Base-by-base conservation (phyloP, 2,113 vertebrate species). In the Nibea coibor region DNA sequence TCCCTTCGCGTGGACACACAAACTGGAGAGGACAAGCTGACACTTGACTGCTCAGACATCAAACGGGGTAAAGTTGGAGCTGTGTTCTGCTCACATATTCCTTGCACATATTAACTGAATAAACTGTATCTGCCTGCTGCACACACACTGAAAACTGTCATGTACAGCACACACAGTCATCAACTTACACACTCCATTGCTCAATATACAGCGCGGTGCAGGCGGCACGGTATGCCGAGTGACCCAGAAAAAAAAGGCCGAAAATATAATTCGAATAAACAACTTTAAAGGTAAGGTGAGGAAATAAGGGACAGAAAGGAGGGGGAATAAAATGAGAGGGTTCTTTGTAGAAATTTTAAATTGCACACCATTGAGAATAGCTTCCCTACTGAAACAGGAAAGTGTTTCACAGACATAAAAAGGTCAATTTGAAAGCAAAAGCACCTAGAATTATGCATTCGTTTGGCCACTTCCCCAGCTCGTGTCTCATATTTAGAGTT, bases 231-330 rank as follows among this genome's bases (percentile, higher is more conserved):
- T 62, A 65, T 62, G 78, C 22, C 4, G 42, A 77, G 67, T 74
- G 86, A 93, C 90, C 87, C 84, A 47, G 80, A 89, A 90, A 89
- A 89, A 89, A 51, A 63, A 64, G 28, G 63, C n/a, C 10, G 4
- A n/a, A 77, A 74, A 70, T 45, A 20, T 78, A 47, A 83, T 82
- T 54, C 20, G 48, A 80, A 84, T 62, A 82, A 89, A 83, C 65
- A 77, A 51, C 68, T 74, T 87, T 76, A 74, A 87, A 83, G 42
- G 61, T 57, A 54, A 70, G 61, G 68, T 76, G 58, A 80, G 31
- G 70, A 72, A 83, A 74, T 20, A 22, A 47, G 28, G 42, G 54
- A 63, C 5, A 2, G 53, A 68, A 2, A 73, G 22, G 42, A 56
- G 9, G 53, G 39, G 22, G 14, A 58, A 10, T 24, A 3, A 62